phyloP scores from a whole-genome alignment of 2,888 invertebrate genomes.

The Malthinus seriepunctatus region DNA sequence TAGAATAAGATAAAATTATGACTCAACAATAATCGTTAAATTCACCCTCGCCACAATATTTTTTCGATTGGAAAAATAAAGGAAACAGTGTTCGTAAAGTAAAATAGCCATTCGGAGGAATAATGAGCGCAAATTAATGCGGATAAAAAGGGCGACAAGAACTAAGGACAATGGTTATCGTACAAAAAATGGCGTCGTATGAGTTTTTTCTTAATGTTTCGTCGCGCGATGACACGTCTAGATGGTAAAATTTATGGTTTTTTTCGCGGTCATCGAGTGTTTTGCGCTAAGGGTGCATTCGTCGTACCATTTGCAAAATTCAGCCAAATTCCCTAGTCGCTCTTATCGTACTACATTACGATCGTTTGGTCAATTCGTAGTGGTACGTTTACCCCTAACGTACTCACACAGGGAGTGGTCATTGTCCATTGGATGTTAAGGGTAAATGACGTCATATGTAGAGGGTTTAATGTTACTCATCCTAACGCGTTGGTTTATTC shows the following conservation, averaged over 20 bases:
- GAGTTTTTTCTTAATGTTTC: conserved; percentile 43
- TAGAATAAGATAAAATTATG: conserved; percentile 6
- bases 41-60: background rate
- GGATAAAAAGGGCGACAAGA: conserved; percentile 8
- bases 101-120: conserved; percentile 6
- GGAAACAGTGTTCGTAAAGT: conserved; percentile 1
- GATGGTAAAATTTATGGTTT: conserved; percentile 43
- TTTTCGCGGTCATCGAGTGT: conserved; percentile 36
- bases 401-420: conserved; percentile 41
- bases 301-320: conserved; percentile 21
- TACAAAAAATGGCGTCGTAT: conserved; percentile 42
- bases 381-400: conserved; percentile 42
- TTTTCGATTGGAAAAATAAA: conserved; percentile 11
- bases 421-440: conserved; percentile 44
- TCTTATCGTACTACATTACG: conserved; percentile 2
- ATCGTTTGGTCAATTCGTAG: conserved; percentile 32
- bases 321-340: conserved; percentile 18
- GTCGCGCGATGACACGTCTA: conserved; percentile 41
- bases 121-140: conserved; percentile 12
- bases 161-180: conserved; percentile 34
- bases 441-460: conserved; percentile 36
- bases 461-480: conserved; percentile 31
- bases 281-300: conserved; percentile 35
- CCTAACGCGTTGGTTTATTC: conserved; percentile 22
- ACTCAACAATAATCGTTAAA: conserved; percentile 6